Evolutionary conservation across 2,113 vertebrate species (phyloP).

Genomic region (Hippocampus comes): DNA sequence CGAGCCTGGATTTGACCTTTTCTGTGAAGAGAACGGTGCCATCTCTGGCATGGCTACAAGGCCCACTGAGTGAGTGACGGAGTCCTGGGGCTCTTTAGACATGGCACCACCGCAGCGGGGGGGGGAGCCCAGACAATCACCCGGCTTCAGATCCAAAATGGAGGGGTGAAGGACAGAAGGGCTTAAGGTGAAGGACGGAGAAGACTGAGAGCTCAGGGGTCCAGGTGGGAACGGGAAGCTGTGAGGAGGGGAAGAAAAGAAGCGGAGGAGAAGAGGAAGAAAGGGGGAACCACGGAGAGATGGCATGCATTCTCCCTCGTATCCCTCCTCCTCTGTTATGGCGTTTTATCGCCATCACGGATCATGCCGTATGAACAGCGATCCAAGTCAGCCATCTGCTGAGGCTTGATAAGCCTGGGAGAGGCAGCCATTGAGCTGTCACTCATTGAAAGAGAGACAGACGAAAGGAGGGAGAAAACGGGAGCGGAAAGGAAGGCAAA

Average conservation of each 20-base stretch:
- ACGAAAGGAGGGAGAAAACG: constrained; percentile 42
- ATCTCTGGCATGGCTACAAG: constrained; percentile 65
- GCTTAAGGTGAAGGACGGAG: constrained; percentile 54
- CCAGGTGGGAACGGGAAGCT: constrained; percentile 35
- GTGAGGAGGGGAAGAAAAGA: constrained; percentile 11
- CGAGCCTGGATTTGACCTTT: constrained; percentile 44
- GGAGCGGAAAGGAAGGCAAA: constrained; percentile 49
- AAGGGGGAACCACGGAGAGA: constrained; percentile 41
- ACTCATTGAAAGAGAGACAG: constrained; percentile 70
- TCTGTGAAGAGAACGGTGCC: constrained; percentile 35
- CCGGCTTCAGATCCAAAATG: constrained; percentile 66
- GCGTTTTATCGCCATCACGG: constrained; percentile 86
- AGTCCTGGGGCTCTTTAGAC: constrained; percentile 71
- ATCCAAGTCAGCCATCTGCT: constrained; percentile 99
- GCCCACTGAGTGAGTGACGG: constrained; percentile 61
- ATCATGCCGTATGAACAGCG: constrained; percentile 96
- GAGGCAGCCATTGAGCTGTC: constrained; percentile 93
- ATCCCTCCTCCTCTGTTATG: constrained; percentile 41
- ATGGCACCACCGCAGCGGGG: constrained; percentile 71
- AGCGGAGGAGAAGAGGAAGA: constrained; percentile 38
- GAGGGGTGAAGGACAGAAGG: constrained; percentile 42
- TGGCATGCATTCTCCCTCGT: constrained; percentile 46
- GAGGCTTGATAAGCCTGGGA: constrained; percentile 95
- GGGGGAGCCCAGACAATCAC: constrained; percentile 70
- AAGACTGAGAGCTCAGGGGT: constrained; percentile 13